Percentiles rank a stretch among this genome's conserved stretches.
phyloP scores from a whole-genome alignment of 2,888 invertebrate species.

The Hyppa rectilinea region DNA sequence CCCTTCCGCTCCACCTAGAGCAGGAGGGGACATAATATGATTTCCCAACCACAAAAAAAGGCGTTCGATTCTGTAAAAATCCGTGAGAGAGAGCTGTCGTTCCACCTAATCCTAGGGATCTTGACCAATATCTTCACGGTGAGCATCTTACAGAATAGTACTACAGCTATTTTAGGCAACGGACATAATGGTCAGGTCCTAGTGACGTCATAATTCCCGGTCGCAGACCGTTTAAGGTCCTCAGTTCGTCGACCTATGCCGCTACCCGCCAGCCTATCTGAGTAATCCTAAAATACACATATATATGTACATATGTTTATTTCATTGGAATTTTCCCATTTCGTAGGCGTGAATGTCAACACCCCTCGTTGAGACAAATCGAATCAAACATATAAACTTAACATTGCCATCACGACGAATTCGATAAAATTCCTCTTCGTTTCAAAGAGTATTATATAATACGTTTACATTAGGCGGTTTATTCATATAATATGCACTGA shows the following conservation, averaged over 20 bases:
- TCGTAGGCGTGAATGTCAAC: slow-evolving; percentile 36
- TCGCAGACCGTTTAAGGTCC: slow-evolving; percentile 4
- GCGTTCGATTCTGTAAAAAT: too few species aligned
- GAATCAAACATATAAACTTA: slow-evolving; percentile 51
- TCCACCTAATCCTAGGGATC: too few species aligned
- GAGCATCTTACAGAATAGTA: too few species aligned
- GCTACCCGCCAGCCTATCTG: too few species aligned
- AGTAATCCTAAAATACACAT: slow-evolving; percentile 13
- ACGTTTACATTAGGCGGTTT: slow-evolving; percentile 1
- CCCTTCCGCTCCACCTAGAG: too few species aligned
- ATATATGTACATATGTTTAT: slow-evolving; percentile 11
- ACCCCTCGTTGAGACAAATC: slow-evolving; percentile 53
- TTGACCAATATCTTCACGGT: too few species aligned
- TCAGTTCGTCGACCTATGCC: slow-evolving; percentile 25
- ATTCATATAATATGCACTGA: slow-evolving; percentile 12
- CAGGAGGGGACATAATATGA: too few species aligned
- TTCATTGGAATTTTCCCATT: slow-evolving; percentile 47
- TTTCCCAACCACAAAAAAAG: too few species aligned
- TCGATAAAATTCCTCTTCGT: slow-evolving; percentile 39
- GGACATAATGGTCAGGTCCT: not conserved
- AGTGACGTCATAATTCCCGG: not conserved
- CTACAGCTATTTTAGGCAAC: not conserved
- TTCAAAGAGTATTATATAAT: slow-evolving; percentile 1
- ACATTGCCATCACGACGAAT: slow-evolving; percentile 31
- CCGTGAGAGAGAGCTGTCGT: too few species aligned